Base-by-base conservation (phyloP, 2,888 invertebrate genomes). In the Xanthorhoe spadicearia region DNA sequence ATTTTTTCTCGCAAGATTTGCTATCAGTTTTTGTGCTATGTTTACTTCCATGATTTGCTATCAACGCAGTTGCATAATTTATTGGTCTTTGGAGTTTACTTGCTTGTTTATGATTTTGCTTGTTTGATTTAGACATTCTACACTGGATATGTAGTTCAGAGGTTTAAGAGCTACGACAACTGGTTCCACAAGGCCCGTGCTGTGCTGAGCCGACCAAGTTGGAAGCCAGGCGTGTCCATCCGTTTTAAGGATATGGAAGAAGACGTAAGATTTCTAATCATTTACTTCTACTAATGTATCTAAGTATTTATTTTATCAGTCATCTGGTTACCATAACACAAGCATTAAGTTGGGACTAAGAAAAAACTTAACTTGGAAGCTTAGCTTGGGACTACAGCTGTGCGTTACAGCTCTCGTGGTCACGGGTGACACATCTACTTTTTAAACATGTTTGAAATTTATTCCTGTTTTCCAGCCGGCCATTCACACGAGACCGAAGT, bases 191-290 rank as follows among this genome's bases (percentile, higher is more conserved):
- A 96, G 81, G 69, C 97, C 0, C 94, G 94, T 0, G 95, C 95
- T 0, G 83, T 96, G 0, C 94, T 97, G 79, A 96, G 95, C 84
- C 97, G 97, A 7, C 97, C 97, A 0, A 97, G 97, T 72, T 97
- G 97, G 97, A 89, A 94, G 72, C 97, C 97, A 3, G 97, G 96
- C 0, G 28, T 94, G 89, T 80, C 95, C 94, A 53, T 96, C 2
- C 96, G 97, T 15, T 90, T 94, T 56, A 94, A 95, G 68, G 95
- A 95, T 75, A 95, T 96, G 80, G 95, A 96, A 85, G 94, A 96
- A 71, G 95, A 96, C 78, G 97, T 97, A 88, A 92, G 94, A 86
- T 61, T 19, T 4, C 43, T 9, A 0, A 9, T 8, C 49, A 18
- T 43, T 23, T 23, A 23, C 23, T 23, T 23, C 23, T 23, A 4